Evolutionary conservation across 2,888 invertebrate genomes (phyloP), one percentile per base, ranked within the genome.

Genomic region (Pollenia angustigena): DNA sequence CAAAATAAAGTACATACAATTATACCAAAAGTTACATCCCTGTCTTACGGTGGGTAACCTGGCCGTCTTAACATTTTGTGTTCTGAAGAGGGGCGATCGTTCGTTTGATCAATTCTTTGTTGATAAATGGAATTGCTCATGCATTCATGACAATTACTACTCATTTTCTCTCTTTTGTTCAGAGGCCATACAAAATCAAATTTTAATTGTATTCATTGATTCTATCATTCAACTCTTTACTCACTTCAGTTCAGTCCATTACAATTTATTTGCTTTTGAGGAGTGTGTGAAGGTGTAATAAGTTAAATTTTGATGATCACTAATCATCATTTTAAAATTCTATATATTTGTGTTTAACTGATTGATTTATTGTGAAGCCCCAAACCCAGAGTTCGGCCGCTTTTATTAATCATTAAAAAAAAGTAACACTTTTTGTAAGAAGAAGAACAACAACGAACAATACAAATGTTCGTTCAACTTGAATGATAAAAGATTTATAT

Each of bases 141-240:
- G 82, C 85, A 81, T 83, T 88, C 87, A 85, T 87, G 88, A 88
- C 86, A 88, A 88, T 88, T 87, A 86, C 86, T 79, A 83, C 85
- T 85, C 86, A 86, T 81, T 83, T 87, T 88, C 68, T 81, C 76
- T 72, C 48, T 18, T 75, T 86, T 75, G 46, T 85, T 16, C 44
- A 18, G n/a, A 16, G 60, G 69, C 80, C 88, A 85, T 88, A 88
- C 85, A 88, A 88, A 88, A 88, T 88, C 87, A 88, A 88, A 85
- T 79, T 85, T 87, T 80, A 87, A 88, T 88, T 88, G 85, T 88
- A 68, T 78, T 76, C 81, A 72, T 62, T 68, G 18, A 64, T 76
- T 71, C 6, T 50, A 79, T 66, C 64, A 74, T 82, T 71, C 54
- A 66, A 18, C 42, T 62, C 52, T 78, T 68, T 6, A 52, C 54